Conservation (phyloP, 2,797 vertebrate species). For the Danionella dracula region DNA sequence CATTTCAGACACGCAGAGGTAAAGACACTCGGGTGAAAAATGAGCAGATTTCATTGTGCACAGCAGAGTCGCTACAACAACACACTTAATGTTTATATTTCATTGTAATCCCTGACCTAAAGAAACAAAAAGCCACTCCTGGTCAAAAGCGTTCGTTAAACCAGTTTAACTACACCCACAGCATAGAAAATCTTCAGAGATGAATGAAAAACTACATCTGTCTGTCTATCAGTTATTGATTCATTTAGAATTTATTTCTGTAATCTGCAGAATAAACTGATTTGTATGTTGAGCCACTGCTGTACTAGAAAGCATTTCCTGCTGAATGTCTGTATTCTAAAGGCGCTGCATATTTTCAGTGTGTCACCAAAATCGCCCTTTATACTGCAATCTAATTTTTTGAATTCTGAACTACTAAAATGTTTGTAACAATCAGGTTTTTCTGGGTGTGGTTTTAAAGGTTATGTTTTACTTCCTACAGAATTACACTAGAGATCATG, state of each 20-base stretch:
- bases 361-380: not conserved
- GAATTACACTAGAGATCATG: conserved; percentile 96
- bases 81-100: not conserved
- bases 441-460: not conserved
- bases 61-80: not conserved
- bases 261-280: not conserved
- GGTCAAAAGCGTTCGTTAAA: not conserved
- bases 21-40: conserved; percentile 12
- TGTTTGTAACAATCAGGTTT: not conserved
- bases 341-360: not conserved
- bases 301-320: not conserved
- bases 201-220: not conserved
- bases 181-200: not conserved
- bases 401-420: not conserved
- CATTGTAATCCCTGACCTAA: not conserved
- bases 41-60: not conserved
- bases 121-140: not conserved
- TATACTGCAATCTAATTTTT: not conserved
- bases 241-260: not conserved
- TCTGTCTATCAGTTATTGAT: not conserved
- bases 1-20: conserved; percentile 86
- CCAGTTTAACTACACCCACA: not conserved
- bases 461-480: conserved; percentile 55
- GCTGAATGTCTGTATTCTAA: not conserved
- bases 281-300: not conserved